A percentile compares a stretch with the other conserved stretches of the same genome.
phyloP scores from a whole-genome alignment of 2,113 vertebrate genomes.

The Variabilichromis moorii region DNA sequence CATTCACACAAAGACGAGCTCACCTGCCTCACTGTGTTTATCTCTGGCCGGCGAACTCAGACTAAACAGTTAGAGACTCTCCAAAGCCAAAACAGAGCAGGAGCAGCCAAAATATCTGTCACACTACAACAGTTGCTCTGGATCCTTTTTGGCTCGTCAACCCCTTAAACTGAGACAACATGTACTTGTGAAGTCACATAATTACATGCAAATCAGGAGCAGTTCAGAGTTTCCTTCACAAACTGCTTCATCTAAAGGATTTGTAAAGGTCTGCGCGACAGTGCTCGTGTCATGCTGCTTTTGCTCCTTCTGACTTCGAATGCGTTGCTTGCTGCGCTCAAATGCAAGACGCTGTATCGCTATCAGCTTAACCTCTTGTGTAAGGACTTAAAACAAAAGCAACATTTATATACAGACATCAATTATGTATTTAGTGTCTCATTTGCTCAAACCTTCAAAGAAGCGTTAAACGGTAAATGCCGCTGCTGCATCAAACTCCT shows the following conservation, averaged over 20 bases:
- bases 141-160: not conserved
- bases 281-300: not conserved
- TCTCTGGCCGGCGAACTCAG: not conserved
- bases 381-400: not conserved
- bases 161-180: not conserved
- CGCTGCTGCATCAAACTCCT: not conserved
- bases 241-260: not conserved
- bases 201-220: not conserved
- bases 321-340: not conserved
- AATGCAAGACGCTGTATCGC: not conserved
- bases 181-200: not conserved
- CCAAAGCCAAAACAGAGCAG: not conserved
- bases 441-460: not conserved
- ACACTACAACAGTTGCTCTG: not conserved
- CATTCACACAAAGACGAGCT: not conserved
- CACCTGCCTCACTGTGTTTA: slow-evolving; percentile 9
- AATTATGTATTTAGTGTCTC: not conserved
- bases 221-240: not conserved
- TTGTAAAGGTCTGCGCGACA: not conserved
- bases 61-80: slow-evolving; percentile 30
- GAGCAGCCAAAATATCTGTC: slow-evolving; percentile 19
- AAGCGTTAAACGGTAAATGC: not conserved
- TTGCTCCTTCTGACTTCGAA: not conserved
- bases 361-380: not conserved
- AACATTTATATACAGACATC: not conserved